Evolutionary conservation across 2,888 invertebrate species (phyloP), one percentile per base, ranked within the genome.

Genomic region (Leucophenga montana): DNA sequence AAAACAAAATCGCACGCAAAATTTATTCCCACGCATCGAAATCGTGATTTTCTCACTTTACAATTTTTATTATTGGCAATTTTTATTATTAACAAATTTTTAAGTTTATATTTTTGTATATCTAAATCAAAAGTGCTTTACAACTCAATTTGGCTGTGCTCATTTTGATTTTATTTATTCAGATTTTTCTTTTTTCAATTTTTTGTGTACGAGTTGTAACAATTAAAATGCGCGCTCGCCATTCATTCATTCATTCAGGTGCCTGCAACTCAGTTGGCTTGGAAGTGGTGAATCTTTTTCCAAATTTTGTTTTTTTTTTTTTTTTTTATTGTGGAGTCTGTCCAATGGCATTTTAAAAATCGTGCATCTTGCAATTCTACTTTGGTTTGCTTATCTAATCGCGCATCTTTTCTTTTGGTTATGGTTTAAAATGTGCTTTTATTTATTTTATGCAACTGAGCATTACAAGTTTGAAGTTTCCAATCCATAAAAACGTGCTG

Each of bases 11-110:
- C 76, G 78, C 81, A 81, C 83, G 82, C 83, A 79, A 81, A 75
- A 79, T 61, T 72, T 73, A 77, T 82, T 82, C 82, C 82, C 82
- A 82, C 82, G 82, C 82, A 82, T 80, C 82, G 71, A 79, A 75
- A 76, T 82, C 83, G 82, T 82, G 82, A 78, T 82, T 62, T 70
- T 66, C 67, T 68, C 67, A 68, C 67, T 68, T 61, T 61, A n/a
- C 31, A 61, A 61, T 68, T 50, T 67, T 46, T 57, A 57, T 59
- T 59, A 31, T 53, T 53, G 62, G 6, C 46, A 46, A 39, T 56
- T 66, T 67, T 57, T 66, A 14, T 66, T 18, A 39, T 54, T 39
- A 46, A 22, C 27, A 46, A 11, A 56, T 33, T 67, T 67, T 59
- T 56, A 33, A 14, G 16, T 57, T 59, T 57, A 67, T 48, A n/a